phyloP scores from a whole-genome alignment of 2,888 invertebrate genomes.

The Sympetrum striolatum region DNA sequence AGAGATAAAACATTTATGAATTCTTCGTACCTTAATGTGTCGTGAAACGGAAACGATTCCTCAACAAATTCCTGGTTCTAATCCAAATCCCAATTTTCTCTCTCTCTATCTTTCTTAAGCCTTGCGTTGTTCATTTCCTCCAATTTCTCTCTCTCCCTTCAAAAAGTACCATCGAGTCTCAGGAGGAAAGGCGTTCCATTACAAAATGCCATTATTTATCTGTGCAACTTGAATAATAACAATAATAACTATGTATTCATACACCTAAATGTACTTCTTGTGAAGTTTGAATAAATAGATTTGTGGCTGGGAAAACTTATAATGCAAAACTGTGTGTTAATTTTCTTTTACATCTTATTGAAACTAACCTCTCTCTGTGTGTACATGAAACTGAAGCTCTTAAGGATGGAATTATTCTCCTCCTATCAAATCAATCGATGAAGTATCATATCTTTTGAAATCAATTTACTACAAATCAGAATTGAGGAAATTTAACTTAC shows the following conservation, averaged over 20 bases:
- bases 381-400: no score
- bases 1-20: conserved; percentile 15
- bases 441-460: no score
- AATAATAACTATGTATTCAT: conserved; percentile 43
- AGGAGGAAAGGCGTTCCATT: not conserved
- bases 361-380: no score
- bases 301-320: conserved; percentile 32
- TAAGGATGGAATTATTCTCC: no score
- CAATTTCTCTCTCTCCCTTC: not conserved
- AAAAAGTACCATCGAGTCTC: no score
- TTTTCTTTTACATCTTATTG: not conserved
- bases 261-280: conserved; percentile 42
- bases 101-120: not conserved
- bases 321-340: not conserved
- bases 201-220: conserved; percentile 36
- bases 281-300: conserved; percentile 42
- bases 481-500: no score
- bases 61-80: not conserved
- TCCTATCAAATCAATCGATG: no score
- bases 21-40: conserved; percentile 13
- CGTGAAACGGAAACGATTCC: not conserved
- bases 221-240: conserved; percentile 33
- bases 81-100: not conserved
- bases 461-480: no score
- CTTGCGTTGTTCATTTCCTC: not conserved